A percentile compares a stretch with the other conserved stretches of the same genome.
Evolutionary conservation across 1,140 invertebrate genomes (phyloP).

Genomic region (Hetaerina americana): DNA sequence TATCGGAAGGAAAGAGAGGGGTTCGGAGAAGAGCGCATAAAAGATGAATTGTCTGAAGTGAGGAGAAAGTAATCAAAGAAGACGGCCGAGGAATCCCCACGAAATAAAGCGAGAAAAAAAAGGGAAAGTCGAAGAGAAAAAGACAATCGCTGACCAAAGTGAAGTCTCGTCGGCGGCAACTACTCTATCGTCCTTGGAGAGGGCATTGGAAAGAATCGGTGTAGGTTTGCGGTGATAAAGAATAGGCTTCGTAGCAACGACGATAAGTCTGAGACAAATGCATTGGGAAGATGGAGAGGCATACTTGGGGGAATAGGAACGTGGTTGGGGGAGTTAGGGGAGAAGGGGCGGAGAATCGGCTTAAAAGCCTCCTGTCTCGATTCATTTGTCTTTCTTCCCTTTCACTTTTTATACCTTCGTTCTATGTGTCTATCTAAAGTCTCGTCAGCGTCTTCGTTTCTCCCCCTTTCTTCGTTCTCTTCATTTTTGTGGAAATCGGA

Average conservation of each 20-base stretch:
- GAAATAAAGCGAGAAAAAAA: not conserved
- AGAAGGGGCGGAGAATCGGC: not conserved
- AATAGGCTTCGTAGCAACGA: not conserved
- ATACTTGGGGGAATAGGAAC: not conserved
- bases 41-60: not conserved
- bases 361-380: too few relatives aligned
- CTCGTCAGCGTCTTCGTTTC: too few relatives aligned
- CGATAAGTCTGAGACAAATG: not conserved
- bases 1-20: not conserved
- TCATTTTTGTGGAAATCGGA: too few relatives aligned
- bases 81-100: too few relatives aligned
- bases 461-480: too few relatives aligned
- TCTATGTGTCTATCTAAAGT: too few relatives aligned
- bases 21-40: not conserved
- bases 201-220: not conserved
- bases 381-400: not conserved
- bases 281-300: not conserved
- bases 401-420: too few relatives aligned
- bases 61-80: too few relatives aligned
- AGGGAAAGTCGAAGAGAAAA: not conserved
- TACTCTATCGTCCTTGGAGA: not conserved
- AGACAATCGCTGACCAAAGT: not conserved
- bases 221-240: not conserved
- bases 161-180: too few relatives aligned
- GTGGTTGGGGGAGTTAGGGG: not conserved